Percentiles rank a stretch among this genome's conserved stretches.
These are phyloP conservation scores for Acrocera orbiculus DNA, from an alignment of 2,888 invertebrate genomes.

Conservation along the genomic window DNA sequence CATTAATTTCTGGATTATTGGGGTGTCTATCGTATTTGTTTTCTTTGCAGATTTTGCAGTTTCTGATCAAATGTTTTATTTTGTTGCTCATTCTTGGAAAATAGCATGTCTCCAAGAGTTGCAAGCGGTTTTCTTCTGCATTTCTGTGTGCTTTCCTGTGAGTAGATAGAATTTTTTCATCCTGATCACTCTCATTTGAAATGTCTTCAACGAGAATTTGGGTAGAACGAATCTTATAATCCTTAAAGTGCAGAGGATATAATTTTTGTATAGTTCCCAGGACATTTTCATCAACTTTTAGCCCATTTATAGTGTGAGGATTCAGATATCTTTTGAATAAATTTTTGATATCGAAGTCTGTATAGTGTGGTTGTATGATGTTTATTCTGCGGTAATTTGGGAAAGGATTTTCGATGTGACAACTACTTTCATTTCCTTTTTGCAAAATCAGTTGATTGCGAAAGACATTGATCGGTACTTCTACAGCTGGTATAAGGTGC, in stretches of 20 bases:
- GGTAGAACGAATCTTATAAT: conserved; percentile 5
- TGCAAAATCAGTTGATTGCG: neutral
- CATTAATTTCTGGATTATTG: too few species aligned
- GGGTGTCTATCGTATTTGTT: too few species aligned
- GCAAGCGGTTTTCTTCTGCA: conserved; percentile 6
- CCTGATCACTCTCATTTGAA: conserved; percentile 6
- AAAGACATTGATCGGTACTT: neutral
- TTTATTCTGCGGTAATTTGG: neutral
- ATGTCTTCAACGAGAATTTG: conserved; percentile 8
- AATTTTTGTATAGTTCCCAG: conserved; percentile 2
- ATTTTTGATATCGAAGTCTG: neutral
- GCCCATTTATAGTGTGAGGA: conserved; percentile 2
- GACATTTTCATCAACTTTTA: neutral
- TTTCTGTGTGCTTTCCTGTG: conserved; percentile 9
- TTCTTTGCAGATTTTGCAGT: too few species aligned
- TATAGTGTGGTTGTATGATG: neutral
- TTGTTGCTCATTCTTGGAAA: too few species aligned
- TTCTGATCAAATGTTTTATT: too few species aligned
- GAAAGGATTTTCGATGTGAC: conserved; percentile 1
- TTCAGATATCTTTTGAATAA: conserved; percentile 2
- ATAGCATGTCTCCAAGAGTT: neutral
- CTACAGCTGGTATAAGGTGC: neutral
- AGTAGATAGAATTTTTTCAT: conserved; percentile 7
- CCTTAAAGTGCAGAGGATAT: conserved; percentile 1
- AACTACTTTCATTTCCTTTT: neutral